These are phyloP conservation scores for Chascanopsetta lugubris DNA, from an alignment of 2,113 vertebrate genomes.

Conservation along the genomic window DNA sequence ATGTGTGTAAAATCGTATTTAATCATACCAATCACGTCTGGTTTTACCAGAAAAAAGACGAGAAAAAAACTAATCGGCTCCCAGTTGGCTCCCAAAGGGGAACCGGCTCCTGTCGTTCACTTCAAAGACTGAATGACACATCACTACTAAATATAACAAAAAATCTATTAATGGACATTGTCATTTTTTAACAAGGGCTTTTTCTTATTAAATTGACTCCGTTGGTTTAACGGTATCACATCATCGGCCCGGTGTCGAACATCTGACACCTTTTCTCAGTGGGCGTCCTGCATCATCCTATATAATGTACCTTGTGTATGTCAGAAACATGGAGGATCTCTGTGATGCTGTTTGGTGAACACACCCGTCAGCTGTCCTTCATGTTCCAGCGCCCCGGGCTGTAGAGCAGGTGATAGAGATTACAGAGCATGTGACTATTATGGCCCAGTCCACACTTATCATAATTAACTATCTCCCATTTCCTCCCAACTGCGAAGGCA, in stretches of 20 bases:
- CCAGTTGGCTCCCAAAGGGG: too few relatives aligned
- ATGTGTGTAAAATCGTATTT: too few relatives aligned
- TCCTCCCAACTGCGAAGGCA: neutral
- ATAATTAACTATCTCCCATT: slow-evolving; percentile 69
- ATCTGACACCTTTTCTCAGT: neutral
- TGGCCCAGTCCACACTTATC: slow-evolving; percentile 39
- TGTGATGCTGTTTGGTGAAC: neutral
- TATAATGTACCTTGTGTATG: neutral
- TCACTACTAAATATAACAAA: too few relatives aligned
- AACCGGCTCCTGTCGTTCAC: too few relatives aligned
- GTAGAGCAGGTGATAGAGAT: slow-evolving; percentile 22
- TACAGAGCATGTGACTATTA: slow-evolving; percentile 30
- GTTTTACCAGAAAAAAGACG: too few relatives aligned
- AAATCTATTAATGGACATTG: too few relatives aligned
- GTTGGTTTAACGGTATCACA: neutral
- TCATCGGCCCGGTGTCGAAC: neutral
- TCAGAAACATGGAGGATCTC: neutral
- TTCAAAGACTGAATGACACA: too few relatives aligned
- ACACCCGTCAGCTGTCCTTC: slow-evolving; percentile 37
- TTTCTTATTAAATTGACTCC: too few relatives aligned
- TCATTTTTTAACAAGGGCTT: too few relatives aligned
- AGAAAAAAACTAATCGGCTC: too few relatives aligned
- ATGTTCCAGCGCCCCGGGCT: slow-evolving; percentile 23
- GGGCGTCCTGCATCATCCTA: neutral
- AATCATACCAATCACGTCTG: too few relatives aligned